Conservation (phyloP, 2,113 vertebrate genomes). For the Callospermophilus lateralis region DNA sequence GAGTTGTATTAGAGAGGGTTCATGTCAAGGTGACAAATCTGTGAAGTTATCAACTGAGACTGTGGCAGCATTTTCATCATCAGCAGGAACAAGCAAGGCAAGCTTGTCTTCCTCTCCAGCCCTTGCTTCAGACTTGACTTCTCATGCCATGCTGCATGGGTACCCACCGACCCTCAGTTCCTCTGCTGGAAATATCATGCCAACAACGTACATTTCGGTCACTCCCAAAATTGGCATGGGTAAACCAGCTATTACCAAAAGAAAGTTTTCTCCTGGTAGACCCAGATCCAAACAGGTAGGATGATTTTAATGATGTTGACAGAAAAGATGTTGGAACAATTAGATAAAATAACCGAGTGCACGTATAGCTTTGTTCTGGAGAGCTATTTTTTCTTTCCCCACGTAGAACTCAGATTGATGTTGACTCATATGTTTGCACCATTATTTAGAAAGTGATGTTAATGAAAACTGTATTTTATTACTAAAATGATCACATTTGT, state of each 20-base stretch:
- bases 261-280: constrained; percentile 98
- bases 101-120: constrained; percentile 88
- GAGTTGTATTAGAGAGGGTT: constrained; percentile 85
- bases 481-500: background rate
- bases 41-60: constrained; percentile 84
- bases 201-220: constrained; percentile 91
- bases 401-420: background rate
- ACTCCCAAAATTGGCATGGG: constrained; percentile 99
- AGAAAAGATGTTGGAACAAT: background rate
- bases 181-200: constrained; percentile 85
- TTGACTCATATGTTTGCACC: background rate
- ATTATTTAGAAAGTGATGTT: background rate
- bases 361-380: background rate
- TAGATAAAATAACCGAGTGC: background rate
- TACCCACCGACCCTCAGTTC: constrained; percentile 85
- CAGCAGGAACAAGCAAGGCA: constrained; percentile 87
- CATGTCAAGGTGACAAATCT: constrained; percentile 85
- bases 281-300: constrained; percentile 96
- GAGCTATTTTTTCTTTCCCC: background rate
- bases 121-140: constrained; percentile 89
- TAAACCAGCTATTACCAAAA: constrained; percentile 98
- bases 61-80: constrained; percentile 78
- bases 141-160: constrained; percentile 86
- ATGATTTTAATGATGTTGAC: background rate
- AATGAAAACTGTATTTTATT: background rate